Base-by-base conservation (phyloP, 2,113 vertebrate species). In the Paralichthys olivaceus region DNA sequence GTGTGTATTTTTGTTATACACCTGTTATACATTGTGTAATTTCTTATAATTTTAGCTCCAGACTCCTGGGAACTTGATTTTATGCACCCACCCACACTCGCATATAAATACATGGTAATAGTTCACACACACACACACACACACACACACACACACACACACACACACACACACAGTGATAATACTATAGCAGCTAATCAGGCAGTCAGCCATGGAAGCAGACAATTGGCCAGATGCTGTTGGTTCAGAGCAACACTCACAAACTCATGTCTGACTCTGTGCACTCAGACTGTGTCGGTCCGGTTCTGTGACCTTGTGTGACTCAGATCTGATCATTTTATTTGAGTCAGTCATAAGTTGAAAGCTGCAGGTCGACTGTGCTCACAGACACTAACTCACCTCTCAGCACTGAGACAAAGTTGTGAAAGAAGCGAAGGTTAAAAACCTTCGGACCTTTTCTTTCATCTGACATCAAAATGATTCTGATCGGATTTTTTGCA, bases 151-250 rank as follows among this genome's bases (percentile, higher is more conserved):
- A 51, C 54, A 49, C 78, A 68, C 7, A 68, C 54, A 63, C 66
- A 60, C 61, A 87, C 47, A 54, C 62, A 17, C 64, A 79, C 67
- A 72, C 45, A 43, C 78, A 78, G 59, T 81, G 72, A 66, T 89
- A 75, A 66, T 69, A 74, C 59, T 66, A 61, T 79, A 73, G 87
- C 83, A 84, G 88, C 91, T 90, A 88, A 92, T 90, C 84, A 87
- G 82, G 82, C 88, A 90, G 78, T 85, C 86, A 85, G 86, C 87
- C 89, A 69, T 83, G 78, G 82, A 78, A 65, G 66, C 79, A 89
- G 80, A 91, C 90, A 91, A 89, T 86, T 57, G 84, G 81, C 88
- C 91, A 91, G 89, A 90, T 91, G 90, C 87, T 90, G 79, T 68
- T 82, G 81, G 91, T 87, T 90, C 65, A 80, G 64, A 84, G 82